Evolutionary conservation across 2,797 vertebrate genomes (phyloP).

Genomic region (Pelobates cultripes): DNA sequence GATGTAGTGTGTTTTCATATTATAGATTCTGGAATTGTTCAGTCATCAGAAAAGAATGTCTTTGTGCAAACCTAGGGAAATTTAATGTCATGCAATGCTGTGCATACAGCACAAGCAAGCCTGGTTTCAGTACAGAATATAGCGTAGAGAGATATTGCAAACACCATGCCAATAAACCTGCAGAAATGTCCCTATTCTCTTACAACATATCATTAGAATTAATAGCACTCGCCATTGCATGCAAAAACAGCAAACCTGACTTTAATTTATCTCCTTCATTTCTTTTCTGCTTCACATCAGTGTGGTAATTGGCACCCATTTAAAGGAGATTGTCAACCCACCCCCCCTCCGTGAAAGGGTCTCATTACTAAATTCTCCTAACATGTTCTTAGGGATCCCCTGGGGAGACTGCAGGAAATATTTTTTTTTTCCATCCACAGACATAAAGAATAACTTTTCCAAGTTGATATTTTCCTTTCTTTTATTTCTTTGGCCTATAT

Average conservation of each 20-base stretch:
- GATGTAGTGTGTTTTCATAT: slow-evolving; percentile 56
- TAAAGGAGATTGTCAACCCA: slow-evolving; percentile 65
- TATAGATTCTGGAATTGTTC: slow-evolving; percentile 50
- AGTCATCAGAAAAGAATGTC: slow-evolving; percentile 51
- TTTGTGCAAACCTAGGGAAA: slow-evolving; percentile 39
- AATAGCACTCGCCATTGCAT: slow-evolving; percentile 50
- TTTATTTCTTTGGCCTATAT: slow-evolving; percentile 53
- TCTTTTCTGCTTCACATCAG: slow-evolving; percentile 64
- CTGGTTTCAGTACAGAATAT: neutral
- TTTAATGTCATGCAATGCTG: slow-evolving; percentile 22
- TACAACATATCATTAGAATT: slow-evolving; percentile 62
- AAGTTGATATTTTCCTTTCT: slow-evolving; percentile 33
- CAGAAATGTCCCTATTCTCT: slow-evolving; percentile 58
- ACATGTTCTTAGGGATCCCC: slow-evolving; percentile 50
- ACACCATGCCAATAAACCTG: neutral
- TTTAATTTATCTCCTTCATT: slow-evolving; percentile 66
- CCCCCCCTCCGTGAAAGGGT: slow-evolving; percentile 59
- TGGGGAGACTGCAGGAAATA: slow-evolving; percentile 54
- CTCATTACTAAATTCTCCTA: slow-evolving; percentile 64
- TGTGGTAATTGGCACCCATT: slow-evolving; percentile 66
- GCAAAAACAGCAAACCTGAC: slow-evolving; percentile 63
- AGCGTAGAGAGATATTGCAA: neutral
- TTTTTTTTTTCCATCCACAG: slow-evolving; percentile 41
- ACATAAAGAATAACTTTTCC: slow-evolving; percentile 56
- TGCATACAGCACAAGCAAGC: neutral